Evolutionary conservation across 2,888 invertebrate species (phyloP).

Genomic region (Agonopterix arenella): DNA sequence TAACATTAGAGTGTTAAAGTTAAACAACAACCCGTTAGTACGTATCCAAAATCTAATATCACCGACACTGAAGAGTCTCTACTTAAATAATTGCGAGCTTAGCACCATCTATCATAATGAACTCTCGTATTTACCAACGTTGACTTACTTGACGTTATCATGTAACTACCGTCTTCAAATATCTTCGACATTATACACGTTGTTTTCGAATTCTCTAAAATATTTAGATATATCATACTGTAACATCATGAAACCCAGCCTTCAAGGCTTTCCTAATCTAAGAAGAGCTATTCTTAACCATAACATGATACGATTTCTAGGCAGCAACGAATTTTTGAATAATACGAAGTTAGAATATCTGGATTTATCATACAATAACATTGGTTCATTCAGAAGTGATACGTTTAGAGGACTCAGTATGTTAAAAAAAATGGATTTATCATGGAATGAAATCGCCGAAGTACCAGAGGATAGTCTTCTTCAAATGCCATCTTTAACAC

Average conservation of each 20-base stretch:
- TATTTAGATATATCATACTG: constrained; percentile 79
- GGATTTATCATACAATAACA: constrained; percentile 81
- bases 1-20: constrained; percentile 68
- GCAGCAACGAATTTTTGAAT: constrained; percentile 76
- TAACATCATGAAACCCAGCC: constrained; percentile 76
- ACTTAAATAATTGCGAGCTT: constrained; percentile 77
- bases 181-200: constrained; percentile 45
- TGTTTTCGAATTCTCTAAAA: constrained; percentile 71
- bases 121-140: constrained; percentile 73
- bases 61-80: constrained; percentile 67
- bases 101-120: constrained; percentile 67
- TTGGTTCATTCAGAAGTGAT: constrained; percentile 76
- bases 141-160: constrained; percentile 78
- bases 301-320: constrained; percentile 79
- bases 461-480: constrained; percentile 78
- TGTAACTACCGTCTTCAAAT: constrained; percentile 77
- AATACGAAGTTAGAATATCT: constrained; percentile 78
- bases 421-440: constrained; percentile 80
- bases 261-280: constrained; percentile 79
- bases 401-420: constrained; percentile 78
- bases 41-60: constrained; percentile 67
- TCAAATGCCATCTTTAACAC: constrained; percentile 76
- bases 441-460: constrained; percentile 80
- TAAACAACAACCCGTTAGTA: constrained; percentile 72
- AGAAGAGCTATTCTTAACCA: constrained; percentile 76